Evolutionary conservation across 2,113 vertebrate species (phyloP), one percentile per base, ranked within the genome.

Genomic region (Pionites leucogaster): DNA sequence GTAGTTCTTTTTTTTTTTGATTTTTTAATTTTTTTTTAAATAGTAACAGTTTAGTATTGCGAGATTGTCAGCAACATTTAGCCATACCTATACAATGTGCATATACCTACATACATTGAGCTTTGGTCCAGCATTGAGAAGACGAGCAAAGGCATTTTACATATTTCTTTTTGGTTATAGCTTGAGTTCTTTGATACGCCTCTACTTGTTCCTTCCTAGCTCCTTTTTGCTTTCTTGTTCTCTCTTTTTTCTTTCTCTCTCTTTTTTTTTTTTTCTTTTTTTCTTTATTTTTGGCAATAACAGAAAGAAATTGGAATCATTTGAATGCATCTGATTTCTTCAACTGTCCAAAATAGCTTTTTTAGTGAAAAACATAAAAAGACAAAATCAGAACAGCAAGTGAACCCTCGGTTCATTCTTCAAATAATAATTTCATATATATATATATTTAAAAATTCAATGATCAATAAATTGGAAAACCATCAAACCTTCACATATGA

Each of bases 51-150:
- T 98, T 98, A 98, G 98, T 98, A 99, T 98, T 99, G 99, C 95
- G 69, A 99, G 99, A 99, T 99, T 99, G 99, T 99, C 99, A 99
- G 99, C 98, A 98, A 98, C 98, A 98, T 98, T 98, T 98, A 99
- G 98, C 99, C 98, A 98, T 99, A 98, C 98, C 98, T 99, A 99
- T 98, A 99, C 99, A 99, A 98, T 99, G 99, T 99, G 99, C 99
- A 99, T 99, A 99, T 99, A 99, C 98, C 99, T 99, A 98, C 97
- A 98, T 98, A 98, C 97, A 98, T 98, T 99, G 99, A 99, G 98
- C 99, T 99, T 99, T 99, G 99, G 99, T 99, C 99, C 99, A 99
- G 99, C 99, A 97, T 98, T 99, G 98, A 99, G 98, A 98, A 98
- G 98, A 98, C 96, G 98, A 99, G 98, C 97, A 98, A 99, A 99